Evolutionary conservation across 2,888 invertebrate species (phyloP).

Genomic region (Allygus modestus): DNA sequence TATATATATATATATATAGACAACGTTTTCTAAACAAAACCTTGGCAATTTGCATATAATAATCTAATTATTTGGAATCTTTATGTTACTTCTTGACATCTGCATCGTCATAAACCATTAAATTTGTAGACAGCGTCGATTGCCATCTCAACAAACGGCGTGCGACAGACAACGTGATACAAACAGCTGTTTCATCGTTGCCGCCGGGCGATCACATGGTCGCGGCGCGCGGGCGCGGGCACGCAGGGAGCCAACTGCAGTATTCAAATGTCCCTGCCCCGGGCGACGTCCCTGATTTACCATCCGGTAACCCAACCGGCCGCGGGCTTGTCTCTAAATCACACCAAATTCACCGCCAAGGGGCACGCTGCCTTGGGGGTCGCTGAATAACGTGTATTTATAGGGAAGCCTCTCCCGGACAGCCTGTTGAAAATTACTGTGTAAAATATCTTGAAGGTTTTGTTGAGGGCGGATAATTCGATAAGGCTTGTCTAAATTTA

Average conservation of each 20-base stretch:
- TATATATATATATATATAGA: too few relatives aligned
- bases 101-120: too few relatives aligned
- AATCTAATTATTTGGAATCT: too few relatives aligned
- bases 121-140: background rate
- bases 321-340: background rate
- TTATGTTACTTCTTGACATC: too few relatives aligned
- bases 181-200: constrained; percentile 41
- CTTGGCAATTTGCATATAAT: too few relatives aligned
- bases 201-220: constrained; percentile 35
- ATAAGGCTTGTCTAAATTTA: too few relatives aligned
- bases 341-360: constrained; percentile 3
- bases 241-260: constrained; percentile 41
- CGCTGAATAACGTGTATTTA: constrained; percentile 5
- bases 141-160: background rate
- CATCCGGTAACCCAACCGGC: constrained; percentile 29
- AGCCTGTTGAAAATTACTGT: background rate
- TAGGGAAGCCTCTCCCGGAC: background rate
- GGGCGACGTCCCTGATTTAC: constrained; percentile 28
- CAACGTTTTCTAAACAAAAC: too few relatives aligned
- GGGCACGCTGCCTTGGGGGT: constrained; percentile 1
- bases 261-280: constrained; percentile 28
- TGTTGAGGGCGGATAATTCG: background rate
- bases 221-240: background rate
- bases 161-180: background rate
- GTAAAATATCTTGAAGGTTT: background rate